A percentile compares a stretch with the other conserved stretches of the same genome.
Evolutionary conservation across 2,113 vertebrate species (phyloP).

Genomic region (Scortum barcoo): DNA sequence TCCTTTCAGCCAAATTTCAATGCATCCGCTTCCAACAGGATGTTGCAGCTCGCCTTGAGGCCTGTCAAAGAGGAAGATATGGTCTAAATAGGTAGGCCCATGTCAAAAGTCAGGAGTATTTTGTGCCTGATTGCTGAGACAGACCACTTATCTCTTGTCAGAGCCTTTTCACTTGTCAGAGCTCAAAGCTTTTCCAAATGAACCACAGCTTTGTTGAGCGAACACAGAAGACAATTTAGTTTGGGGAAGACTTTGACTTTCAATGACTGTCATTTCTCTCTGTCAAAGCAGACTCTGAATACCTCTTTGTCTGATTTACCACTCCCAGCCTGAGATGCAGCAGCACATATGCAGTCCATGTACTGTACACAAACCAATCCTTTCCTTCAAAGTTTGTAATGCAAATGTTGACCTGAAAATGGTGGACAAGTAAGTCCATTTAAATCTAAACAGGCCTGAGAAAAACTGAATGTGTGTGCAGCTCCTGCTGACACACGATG

Average conservation of each 20-base stretch:
- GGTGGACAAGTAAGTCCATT: not conserved
- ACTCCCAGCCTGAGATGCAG: conserved; percentile 11
- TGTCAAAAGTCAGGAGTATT: conserved; percentile 55
- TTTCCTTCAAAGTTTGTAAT: not conserved
- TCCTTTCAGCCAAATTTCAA: not conserved
- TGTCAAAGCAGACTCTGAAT: conserved; percentile 57
- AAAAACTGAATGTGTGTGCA: not conserved
- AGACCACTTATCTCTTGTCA: conserved; percentile 65
- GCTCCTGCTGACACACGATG: conserved; percentile 2
- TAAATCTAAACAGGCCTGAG: not conserved
- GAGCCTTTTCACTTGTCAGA: conserved; percentile 48
- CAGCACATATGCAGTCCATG: not conserved
- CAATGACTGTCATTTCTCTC: conserved; percentile 61
- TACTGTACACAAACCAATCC: not conserved
- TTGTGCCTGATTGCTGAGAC: conserved; percentile 37
- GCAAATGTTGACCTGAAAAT: not conserved
- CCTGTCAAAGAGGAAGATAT: conserved; percentile 35
- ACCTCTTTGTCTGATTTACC: conserved; percentile 40
- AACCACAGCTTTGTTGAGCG: conserved; percentile 69
- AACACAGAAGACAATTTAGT: conserved; percentile 53
- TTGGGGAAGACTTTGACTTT: conserved; percentile 54
- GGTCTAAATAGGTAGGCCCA: conserved; percentile 19
- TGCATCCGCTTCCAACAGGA: not conserved
- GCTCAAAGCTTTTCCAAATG: conserved; percentile 61
- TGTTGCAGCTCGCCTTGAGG: not conserved